Percentiles rank a stretch among this genome's conserved stretches.
phyloP scores from a whole-genome alignment of 2,797 vertebrate species.

The Danio kyathit region DNA sequence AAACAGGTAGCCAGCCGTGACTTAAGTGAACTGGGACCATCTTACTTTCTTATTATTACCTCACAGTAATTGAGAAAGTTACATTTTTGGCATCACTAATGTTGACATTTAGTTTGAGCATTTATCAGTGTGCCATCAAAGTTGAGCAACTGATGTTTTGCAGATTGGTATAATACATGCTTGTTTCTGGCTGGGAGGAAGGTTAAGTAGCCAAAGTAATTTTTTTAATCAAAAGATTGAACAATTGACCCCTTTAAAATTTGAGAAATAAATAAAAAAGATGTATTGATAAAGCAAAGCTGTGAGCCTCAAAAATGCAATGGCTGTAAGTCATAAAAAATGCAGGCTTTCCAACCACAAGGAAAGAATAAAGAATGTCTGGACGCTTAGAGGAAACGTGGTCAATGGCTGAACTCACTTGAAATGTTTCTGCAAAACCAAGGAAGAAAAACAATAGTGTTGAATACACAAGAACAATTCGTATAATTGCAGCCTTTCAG shows the following conservation, averaged over 20 bases:
- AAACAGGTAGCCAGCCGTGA: not conserved
- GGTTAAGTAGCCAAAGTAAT: not conserved
- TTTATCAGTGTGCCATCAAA: not conserved
- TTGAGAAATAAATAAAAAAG: not conserved
- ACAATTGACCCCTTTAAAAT: not conserved
- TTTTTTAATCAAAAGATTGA: too few species aligned
- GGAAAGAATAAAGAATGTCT: slow-evolving; percentile 14
- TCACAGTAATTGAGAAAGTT: not conserved
- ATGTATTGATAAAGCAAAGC: slow-evolving; percentile 1
- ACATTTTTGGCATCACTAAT: not conserved
- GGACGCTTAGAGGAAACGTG: slow-evolving; percentile 13
- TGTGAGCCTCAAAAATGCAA: not conserved
- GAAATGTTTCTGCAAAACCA: slow-evolving; percentile 45
- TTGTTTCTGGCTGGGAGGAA: not conserved
- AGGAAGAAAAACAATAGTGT: slow-evolving; percentile 21
- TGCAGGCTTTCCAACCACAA: slow-evolving; percentile 7
- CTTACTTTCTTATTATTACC: not conserved
- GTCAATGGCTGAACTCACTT: slow-evolving; percentile 38
- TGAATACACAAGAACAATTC: slow-evolving; percentile 37
- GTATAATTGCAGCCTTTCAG: slow-evolving; percentile 47
- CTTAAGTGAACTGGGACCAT: not conserved
- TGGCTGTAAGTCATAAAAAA: not conserved
- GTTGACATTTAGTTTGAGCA: not conserved
- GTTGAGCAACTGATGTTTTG: not conserved
- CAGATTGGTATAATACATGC: not conserved